phyloP scores from a whole-genome alignment of 1,140 invertebrate species.

The Agrypnia vestita region DNA sequence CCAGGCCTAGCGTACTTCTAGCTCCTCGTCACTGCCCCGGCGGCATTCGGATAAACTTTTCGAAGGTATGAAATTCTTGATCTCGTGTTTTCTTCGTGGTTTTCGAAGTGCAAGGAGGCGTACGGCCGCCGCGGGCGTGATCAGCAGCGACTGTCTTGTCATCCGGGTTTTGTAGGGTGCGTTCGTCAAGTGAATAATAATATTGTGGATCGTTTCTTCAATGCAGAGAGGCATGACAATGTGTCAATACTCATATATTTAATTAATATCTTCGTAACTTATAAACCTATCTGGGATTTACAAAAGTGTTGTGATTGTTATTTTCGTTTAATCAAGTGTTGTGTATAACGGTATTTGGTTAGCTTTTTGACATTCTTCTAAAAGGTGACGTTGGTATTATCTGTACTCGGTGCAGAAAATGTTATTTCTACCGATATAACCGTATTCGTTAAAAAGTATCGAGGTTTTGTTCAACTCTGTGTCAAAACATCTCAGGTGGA shows the following conservation, averaged over 20 bases:
- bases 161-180: constrained; percentile 30
- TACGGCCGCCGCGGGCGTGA: constrained; percentile 34
- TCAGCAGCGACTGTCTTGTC: constrained; percentile 28
- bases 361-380: constrained; percentile 42
- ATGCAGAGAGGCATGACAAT: neutral
- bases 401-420: constrained; percentile 6
- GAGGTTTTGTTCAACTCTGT: neutral
- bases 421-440: constrained; percentile 26
- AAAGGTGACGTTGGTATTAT: constrained; percentile 44
- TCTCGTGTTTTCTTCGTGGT: constrained; percentile 38
- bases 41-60: constrained; percentile 29
- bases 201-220: constrained; percentile 13
- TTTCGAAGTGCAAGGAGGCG: constrained; percentile 24
- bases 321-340: constrained; percentile 22
- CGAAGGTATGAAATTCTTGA: constrained; percentile 27
- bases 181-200: neutral
- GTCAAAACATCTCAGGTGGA: constrained; percentile 18
- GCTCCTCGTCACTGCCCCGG: constrained; percentile 8
- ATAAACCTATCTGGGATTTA: no score
- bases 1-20: neutral
- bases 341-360: constrained; percentile 48
- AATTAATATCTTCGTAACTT: no score
- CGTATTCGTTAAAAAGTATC: neutral
- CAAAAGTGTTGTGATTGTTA: constrained; percentile 1
- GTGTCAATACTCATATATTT: no score